Percentiles rank a stretch among this genome's conserved stretches.
Conservation (phyloP, 2,888 invertebrate species). For the Diaprepes abbreviatus region DNA sequence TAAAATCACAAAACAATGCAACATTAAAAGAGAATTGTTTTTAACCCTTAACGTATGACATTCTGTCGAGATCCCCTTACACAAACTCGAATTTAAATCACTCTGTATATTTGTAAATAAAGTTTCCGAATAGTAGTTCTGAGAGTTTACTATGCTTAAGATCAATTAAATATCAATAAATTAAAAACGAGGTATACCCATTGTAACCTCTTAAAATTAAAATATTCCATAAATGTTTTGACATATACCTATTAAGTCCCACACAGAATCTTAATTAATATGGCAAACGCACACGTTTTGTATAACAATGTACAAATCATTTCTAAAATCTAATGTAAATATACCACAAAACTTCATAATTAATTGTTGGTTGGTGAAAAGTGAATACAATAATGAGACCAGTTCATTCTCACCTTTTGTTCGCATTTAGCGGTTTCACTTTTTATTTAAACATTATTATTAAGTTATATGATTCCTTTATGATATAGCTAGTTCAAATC, state of each 20-base stretch:
- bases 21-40: too few species aligned
- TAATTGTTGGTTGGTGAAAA: constrained; percentile 21
- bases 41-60: too few species aligned
- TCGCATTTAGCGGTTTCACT: constrained; percentile 18
- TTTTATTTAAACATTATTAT: constrained; percentile 4
- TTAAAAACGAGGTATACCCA: background rate
- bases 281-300: constrained; percentile 22
- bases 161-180: too few species aligned
- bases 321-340: constrained; percentile 38
- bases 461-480: background rate
- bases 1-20: too few species aligned
- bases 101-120: too few species aligned
- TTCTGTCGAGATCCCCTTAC: too few species aligned
- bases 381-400: constrained; percentile 2
- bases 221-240: constrained; percentile 31
- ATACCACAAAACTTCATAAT: constrained; percentile 22
- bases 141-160: too few species aligned
- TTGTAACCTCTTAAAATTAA: background rate
- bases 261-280: constrained; percentile 17
- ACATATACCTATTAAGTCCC: constrained; percentile 17
- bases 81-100: too few species aligned
- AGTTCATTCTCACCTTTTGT: constrained; percentile 29
- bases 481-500: background rate
- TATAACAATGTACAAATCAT: constrained; percentile 40
- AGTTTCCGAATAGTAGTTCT: too few species aligned